Evolutionary conservation across 2,888 invertebrate species (phyloP).

Genomic region (Perdita meconis): DNA sequence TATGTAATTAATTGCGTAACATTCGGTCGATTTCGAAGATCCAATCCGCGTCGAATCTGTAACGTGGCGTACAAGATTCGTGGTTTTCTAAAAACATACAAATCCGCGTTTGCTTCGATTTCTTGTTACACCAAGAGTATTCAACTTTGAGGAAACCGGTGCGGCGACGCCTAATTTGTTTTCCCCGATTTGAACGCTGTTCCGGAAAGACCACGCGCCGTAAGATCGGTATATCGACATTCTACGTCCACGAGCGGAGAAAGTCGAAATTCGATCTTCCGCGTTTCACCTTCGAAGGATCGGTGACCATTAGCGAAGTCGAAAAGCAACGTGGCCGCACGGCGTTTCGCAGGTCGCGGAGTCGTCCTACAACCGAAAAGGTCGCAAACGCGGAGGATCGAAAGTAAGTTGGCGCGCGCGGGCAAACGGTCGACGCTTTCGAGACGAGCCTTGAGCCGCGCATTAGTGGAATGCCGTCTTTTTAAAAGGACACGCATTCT

Average conservation of each 20-base stretch:
- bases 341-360: background rate
- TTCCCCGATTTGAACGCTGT: background rate
- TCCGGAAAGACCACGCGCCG: background rate
- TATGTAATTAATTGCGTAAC: conserved; percentile 40
- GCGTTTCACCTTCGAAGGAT: conserved; percentile 23
- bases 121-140: too few species aligned
- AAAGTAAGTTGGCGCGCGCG: background rate
- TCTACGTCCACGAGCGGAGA: conserved; percentile 14
- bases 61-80: background rate
- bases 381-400: background rate
- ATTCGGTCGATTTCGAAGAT: conserved; percentile 14
- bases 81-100: too few species aligned
- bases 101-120: too few species aligned
- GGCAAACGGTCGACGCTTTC: background rate
- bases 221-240: conserved; percentile 1
- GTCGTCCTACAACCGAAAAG: background rate
- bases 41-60: background rate
- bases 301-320: background rate
- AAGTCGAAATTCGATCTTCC: conserved; percentile 39
- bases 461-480: background rate
- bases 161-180: background rate
- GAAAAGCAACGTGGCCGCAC: background rate
- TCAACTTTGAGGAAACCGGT: too few species aligned
- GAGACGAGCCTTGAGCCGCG: background rate
- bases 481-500: background rate